Evolutionary conservation across 2,113 vertebrate genomes (phyloP), one percentile per base, ranked within the genome.

Genomic region (Myrmecobius fasciatus): DNA sequence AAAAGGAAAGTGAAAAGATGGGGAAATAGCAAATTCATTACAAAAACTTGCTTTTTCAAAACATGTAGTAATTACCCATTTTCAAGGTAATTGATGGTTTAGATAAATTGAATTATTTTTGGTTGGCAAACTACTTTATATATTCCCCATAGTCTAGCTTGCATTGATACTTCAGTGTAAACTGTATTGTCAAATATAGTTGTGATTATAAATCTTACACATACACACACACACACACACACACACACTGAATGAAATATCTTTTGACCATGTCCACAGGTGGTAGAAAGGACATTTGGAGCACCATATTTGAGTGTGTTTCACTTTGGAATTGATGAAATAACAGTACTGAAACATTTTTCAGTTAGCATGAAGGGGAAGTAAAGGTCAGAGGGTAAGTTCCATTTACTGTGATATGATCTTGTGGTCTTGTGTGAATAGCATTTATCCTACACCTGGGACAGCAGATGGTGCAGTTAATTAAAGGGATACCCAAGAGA

Each of bases 401-500:
- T 89, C 92, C 26, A 17, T 46, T 93, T 25, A 47, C 51, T 54
- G 75, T 36, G 89, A 96, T 53, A 92, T 1, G 31, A 67, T 91
- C 89, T 89, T 20, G 26, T n/a, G 52, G 88, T 47, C 51, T 92
- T 75, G 31, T 93, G 31, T 93, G 67, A 52, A 54, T 26, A 83
- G 51, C 46, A 67, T 54, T 94, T 93, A 75, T n/a, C 49, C 89
- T 51, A 43, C 67, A 49, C 11, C 48, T 90, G 54, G 92, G 54
- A 25, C 52, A 93, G 83, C 89, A 90, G 53, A 52, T 92, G 90
- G 53, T 95, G 26, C 31, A 53, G 88, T 91, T 52, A 91, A 83
- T 96, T 51, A 51, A 8, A 92, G 54, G 12, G 93, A 94, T 75
- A 14, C 1, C 75, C 25, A 8, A 1, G 31, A 46, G 75, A 92